Percentiles rank a stretch among this genome's conserved stretches.
Evolutionary conservation across 2,797 vertebrate genomes (phyloP).

Genomic region (Astyanax mexicanus): DNA sequence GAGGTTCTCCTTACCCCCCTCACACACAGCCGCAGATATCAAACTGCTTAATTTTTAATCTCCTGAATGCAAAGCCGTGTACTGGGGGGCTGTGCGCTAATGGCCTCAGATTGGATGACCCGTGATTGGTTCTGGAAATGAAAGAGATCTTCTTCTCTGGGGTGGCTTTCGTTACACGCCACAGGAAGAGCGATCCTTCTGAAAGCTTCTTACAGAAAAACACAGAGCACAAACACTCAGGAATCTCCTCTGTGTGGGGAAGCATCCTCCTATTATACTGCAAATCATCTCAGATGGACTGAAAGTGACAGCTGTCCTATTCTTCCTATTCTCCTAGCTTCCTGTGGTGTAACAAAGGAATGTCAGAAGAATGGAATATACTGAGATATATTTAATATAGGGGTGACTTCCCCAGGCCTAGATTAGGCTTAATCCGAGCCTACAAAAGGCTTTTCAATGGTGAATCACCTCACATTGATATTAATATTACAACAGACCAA

Average conservation of each 20-base stretch:
- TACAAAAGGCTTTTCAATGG: no score
- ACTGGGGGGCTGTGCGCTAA: constrained; percentile 59
- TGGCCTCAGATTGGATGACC: constrained; percentile 70
- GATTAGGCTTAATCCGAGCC: background rate
- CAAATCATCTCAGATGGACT: background rate
- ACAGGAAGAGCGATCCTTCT: constrained; percentile 59
- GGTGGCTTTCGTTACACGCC: constrained; percentile 62
- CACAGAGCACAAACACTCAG: constrained; percentile 10
- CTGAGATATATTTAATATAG: background rate
- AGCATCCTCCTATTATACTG: background rate
- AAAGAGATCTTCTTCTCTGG: constrained; percentile 55
- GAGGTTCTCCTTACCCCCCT: constrained; percentile 49
- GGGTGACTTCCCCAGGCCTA: background rate
- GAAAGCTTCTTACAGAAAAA: constrained; percentile 43
- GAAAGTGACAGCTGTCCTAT: background rate
- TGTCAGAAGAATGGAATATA: background rate
- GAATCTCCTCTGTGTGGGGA: background rate
- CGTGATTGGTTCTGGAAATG: constrained; percentile 52
- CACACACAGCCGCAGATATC: constrained; percentile 54
- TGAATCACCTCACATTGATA: no score
- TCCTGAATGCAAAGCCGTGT: constrained; percentile 64
- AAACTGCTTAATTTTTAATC: constrained; percentile 75
- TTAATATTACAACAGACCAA: no score
- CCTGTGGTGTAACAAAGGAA: background rate
- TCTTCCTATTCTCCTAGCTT: background rate